Percentiles rank a stretch among this genome's conserved stretches.
Conservation (phyloP, 2,113 vertebrate genomes). For the Myxocyprinus asiaticus region DNA sequence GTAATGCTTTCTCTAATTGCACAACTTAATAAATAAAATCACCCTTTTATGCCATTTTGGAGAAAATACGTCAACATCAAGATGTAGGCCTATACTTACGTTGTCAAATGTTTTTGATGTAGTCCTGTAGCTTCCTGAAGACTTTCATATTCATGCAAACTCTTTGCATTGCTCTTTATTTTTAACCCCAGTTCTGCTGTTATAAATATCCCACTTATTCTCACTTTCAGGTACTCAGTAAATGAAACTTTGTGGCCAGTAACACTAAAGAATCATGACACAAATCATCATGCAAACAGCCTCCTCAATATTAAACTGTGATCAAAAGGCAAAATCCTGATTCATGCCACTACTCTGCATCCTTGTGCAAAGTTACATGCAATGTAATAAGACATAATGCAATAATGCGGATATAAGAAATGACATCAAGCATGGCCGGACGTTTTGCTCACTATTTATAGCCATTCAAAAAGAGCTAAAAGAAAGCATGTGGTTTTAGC, state of each 20-base stretch:
- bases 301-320: background rate
- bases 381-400: too few species aligned
- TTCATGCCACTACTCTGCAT: too few species aligned
- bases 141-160: conserved; percentile 44
- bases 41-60: background rate
- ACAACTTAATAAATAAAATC: too few species aligned
- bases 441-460: too few species aligned
- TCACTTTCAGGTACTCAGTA: conserved; percentile 71
- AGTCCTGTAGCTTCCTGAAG: background rate
- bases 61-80: background rate
- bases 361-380: too few species aligned
- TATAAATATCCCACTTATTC: conserved; percentile 68
- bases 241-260: conserved; percentile 62
- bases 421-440: too few species aligned
- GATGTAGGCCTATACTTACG: too few species aligned
- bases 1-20: too few species aligned
- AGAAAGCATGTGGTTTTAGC: too few species aligned
- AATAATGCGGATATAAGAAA: too few species aligned
- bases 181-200: conserved; percentile 53
- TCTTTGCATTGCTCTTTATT: conserved; percentile 57
- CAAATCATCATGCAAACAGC: background rate
- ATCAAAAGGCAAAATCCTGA: background rate
- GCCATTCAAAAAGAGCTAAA: too few species aligned
- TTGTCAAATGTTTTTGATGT: too few species aligned
- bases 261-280: conserved; percentile 26